phyloP scores from a whole-genome alignment of 1,140 invertebrate genomes.

The Lamellibrachia luymesi region DNA sequence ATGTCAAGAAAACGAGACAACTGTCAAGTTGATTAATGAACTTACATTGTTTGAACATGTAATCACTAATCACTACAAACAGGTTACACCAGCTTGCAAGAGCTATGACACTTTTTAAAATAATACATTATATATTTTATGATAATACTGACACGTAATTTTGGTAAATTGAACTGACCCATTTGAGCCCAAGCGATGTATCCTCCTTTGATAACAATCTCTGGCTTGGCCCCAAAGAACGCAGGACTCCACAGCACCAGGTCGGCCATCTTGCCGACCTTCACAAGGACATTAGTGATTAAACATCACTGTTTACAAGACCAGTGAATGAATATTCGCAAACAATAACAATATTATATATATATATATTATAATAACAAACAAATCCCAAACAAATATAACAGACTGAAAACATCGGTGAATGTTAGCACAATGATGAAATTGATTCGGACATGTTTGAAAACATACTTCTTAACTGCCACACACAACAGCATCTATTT shows the following conservation, averaged over 20 bases:
- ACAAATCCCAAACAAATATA: background rate
- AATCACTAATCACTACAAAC: too few relatives aligned
- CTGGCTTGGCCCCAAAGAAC: constrained; percentile 56
- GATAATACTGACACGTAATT: background rate
- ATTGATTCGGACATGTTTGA: background rate
- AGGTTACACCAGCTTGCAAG: too few relatives aligned
- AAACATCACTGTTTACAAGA: background rate
- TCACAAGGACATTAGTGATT: background rate
- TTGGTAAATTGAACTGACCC: constrained; percentile 37
- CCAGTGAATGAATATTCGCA: background rate
- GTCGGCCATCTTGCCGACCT: constrained; percentile 53
- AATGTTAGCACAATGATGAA: background rate
- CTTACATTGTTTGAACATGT: too few relatives aligned
- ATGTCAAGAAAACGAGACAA: background rate
- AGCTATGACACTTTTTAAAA: background rate
- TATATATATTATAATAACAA: background rate
- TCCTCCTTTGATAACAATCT: constrained; percentile 56
- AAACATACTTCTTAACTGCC: background rate
- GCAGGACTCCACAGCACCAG: constrained; percentile 55
- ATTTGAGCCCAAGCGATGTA: constrained; percentile 55
- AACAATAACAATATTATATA: background rate
- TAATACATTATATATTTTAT: background rate
- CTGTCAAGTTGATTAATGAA: background rate
- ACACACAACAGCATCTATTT: too few relatives aligned
- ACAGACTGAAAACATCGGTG: background rate